phyloP scores from a whole-genome alignment of 1,140 invertebrate species.

The Plutomurus gul region DNA sequence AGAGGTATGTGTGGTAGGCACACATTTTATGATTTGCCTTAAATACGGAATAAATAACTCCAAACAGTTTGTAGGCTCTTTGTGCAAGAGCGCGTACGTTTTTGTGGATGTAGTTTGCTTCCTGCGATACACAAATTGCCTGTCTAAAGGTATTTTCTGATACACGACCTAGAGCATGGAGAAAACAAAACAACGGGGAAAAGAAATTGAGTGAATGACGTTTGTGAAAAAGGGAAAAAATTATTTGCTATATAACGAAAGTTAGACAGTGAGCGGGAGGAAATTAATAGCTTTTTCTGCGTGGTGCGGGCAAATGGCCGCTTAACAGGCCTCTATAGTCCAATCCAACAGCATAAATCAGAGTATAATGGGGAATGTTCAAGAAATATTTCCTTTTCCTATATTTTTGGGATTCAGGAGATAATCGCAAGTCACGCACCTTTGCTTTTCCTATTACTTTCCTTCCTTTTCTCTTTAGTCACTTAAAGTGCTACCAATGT shows the following conservation, averaged over 20 bases:
- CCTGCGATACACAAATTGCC: too few relatives aligned
- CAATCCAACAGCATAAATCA: slow-evolving; percentile 21
- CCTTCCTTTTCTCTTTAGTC: not conserved
- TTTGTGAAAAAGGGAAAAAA: not conserved
- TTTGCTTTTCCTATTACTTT: slow-evolving; percentile 18
- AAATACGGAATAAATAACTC: too few relatives aligned
- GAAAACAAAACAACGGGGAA: too few relatives aligned
- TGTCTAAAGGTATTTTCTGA: too few relatives aligned
- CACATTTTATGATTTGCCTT: too few relatives aligned
- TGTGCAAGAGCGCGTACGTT: too few relatives aligned
- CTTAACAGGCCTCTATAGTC: not conserved
- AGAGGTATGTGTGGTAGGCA: too few relatives aligned
- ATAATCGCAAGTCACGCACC: slow-evolving; percentile 26
- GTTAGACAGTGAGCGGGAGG: not conserved
- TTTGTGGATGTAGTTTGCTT: too few relatives aligned
- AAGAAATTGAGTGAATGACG: not conserved
- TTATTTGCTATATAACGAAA: too few relatives aligned
- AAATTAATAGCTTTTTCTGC: not conserved
- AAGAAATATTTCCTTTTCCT: slow-evolving; percentile 26
- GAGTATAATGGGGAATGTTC: slow-evolving; percentile 9
- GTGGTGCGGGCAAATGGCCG: slow-evolving; percentile 5
- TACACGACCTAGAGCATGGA: too few relatives aligned
- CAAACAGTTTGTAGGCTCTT: too few relatives aligned
- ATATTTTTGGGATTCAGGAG: slow-evolving; percentile 9
- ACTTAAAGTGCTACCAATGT: not conserved